A percentile compares a stretch with the other conserved stretches of the same genome.
Conservation (phyloP, 2,797 vertebrate genomes). For the Chelon auratus region DNA sequence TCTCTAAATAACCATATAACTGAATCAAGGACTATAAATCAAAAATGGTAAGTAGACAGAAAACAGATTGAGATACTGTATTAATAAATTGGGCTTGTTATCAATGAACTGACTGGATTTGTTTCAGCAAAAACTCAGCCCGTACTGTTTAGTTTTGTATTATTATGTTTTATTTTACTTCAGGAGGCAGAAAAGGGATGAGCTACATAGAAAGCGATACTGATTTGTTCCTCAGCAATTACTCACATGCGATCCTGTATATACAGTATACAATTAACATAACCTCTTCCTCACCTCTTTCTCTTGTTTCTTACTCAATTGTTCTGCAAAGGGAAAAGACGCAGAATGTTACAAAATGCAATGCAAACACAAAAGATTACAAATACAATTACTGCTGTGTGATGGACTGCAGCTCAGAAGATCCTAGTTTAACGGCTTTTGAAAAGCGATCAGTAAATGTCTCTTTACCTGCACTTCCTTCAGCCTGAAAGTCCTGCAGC, state of each 20-base stretch:
- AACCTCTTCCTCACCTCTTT: conserved; percentile 79
- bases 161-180: background rate
- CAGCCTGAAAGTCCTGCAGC: conserved; percentile 94
- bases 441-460: background rate
- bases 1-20: background rate
- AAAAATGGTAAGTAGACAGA: no score
- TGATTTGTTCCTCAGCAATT: background rate
- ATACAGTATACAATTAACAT: background rate
- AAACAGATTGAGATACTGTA: no score
- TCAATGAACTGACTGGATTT: no score
- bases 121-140: background rate
- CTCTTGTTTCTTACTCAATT: conserved; percentile 86
- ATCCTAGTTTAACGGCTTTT: background rate
- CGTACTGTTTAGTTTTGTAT: background rate
- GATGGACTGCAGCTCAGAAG: background rate
- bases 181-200: background rate
- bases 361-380: background rate
- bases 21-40: background rate
- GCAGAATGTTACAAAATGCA: background rate
- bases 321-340: conserved; percentile 86
- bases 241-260: background rate
- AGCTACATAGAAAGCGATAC: no score
- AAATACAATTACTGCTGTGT: background rate
- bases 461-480: conserved; percentile 76
- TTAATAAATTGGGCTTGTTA: no score